Base-by-base conservation (phyloP, 2,113 vertebrate species). In the Myodes glareolus region DNA sequence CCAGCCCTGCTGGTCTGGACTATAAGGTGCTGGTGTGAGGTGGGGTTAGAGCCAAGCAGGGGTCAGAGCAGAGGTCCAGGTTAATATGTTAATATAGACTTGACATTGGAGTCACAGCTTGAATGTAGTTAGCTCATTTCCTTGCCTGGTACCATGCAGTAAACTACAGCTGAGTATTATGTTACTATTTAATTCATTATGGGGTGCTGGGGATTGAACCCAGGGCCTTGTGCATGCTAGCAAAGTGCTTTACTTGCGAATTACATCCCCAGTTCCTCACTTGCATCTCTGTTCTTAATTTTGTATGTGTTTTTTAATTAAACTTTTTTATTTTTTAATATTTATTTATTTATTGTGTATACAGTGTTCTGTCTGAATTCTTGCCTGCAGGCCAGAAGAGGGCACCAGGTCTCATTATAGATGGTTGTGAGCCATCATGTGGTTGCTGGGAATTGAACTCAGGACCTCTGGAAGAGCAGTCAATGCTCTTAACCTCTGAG, bases 11-110 rank as follows among this genome's bases (percentile, higher is more conserved):
- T 33, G 47, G 25, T 5, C 61, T n/a, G 85, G 76, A 55, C 31
- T 81, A 5, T 4, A 29, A 92, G 90, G 68, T 14, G 13, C 42
- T 17, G 39, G 65, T 75, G 78, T 90, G 93, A 97, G 94, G 81
- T 77, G 86, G 52, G 61, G 95, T 96, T 97, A 97, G 88, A 67
- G 95, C 90, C 88, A 96, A 97, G 97, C 97, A 63, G 63, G 72
- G 81, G 23, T 42, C 39, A 12, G 10, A 47, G 73, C 77, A 3
- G 70, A 58, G 19, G 36, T 27, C 61, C 33, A 8, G 73, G 92
- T 97, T 95, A 97, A 89, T 93, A 52, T 70, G 90, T 96, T 96
- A 97, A 63, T 33, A 9, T 29, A n/a, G 63, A n/a, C 45, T 19
- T 52, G 63, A 82, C 36, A 6, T 0, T 1, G 39, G 50, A 68